Percentiles rank a stretch among this genome's conserved stretches.
These are phyloP conservation scores for Forbesichthys papilliferus DNA, from an alignment of 2,113 vertebrate genomes.

Conservation along the genomic window DNA sequence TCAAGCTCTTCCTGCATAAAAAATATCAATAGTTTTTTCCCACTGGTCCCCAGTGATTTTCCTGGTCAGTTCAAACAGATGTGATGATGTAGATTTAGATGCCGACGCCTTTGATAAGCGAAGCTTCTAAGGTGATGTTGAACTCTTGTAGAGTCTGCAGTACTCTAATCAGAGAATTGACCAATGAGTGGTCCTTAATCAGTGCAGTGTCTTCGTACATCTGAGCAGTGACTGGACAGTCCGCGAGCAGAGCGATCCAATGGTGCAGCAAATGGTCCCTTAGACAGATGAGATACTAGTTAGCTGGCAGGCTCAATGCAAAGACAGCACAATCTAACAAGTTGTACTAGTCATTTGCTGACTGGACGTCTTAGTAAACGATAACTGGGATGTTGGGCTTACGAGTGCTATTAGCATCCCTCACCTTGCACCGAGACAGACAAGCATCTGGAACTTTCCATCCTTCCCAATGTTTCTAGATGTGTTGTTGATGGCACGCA, in stretches of 20 bases:
- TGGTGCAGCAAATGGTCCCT: slow-evolving; percentile 98
- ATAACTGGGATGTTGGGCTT: not conserved
- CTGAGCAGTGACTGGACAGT: slow-evolving; percentile 94
- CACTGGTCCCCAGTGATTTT: slow-evolving; percentile 61
- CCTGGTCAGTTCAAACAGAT: slow-evolving; percentile 40
- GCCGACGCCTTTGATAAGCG: slow-evolving; percentile 95
- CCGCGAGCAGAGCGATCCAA: slow-evolving; percentile 95
- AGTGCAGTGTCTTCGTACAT: slow-evolving; percentile 96
- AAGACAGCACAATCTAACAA: too few species aligned
- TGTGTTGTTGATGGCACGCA: slow-evolving; percentile 92
- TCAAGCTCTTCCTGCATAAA: slow-evolving; percentile 72
- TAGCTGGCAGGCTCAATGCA: not conserved
- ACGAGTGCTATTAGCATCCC: not conserved
- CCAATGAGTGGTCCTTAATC: slow-evolving; percentile 94
- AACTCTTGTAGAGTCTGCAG: slow-evolving; percentile 98
- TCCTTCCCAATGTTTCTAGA: slow-evolving; percentile 97
- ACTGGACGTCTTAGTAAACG: not conserved
- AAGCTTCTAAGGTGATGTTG: slow-evolving; percentile 97
- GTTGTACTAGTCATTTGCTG: too few species aligned
- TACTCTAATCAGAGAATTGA: slow-evolving; percentile 96
- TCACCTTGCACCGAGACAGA: slow-evolving; percentile 97
- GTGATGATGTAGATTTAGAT: slow-evolving; percentile 74
- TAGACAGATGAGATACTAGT: slow-evolving; percentile 27
- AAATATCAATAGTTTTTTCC: slow-evolving; percentile 55
- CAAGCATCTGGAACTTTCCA: slow-evolving; percentile 98